Evolutionary conservation across 2,113 vertebrate species (phyloP).

Genomic region (Peromyscus californicus): DNA sequence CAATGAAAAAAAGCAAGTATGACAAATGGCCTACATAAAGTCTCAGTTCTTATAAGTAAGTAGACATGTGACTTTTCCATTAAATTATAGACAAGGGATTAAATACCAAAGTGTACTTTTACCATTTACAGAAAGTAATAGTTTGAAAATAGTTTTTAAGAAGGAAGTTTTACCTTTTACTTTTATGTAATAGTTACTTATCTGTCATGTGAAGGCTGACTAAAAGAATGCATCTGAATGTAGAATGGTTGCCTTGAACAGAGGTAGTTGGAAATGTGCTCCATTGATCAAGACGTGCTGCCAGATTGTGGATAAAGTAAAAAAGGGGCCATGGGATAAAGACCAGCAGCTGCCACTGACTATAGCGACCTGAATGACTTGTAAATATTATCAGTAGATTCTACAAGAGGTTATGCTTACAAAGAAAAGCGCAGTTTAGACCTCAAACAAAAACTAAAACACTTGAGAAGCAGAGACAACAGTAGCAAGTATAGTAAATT

Average conservation of each 20-base stretch:
- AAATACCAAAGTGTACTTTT: conserved; percentile 34
- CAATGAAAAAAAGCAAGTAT: background rate
- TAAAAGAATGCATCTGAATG: background rate
- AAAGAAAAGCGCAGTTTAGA: background rate
- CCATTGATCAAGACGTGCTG: background rate
- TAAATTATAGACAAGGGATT: background rate
- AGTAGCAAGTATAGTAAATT: background rate
- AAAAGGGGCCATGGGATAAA: background rate
- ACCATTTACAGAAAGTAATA: background rate
- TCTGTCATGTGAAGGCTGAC: background rate
- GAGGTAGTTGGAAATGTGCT: background rate
- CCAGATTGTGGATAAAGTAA: background rate
- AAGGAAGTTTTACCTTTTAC: background rate
- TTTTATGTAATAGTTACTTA: background rate
- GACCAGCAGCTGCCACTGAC: background rate
- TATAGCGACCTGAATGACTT: background rate
- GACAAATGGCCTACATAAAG: background rate
- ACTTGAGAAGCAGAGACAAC: background rate
- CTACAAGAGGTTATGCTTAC: background rate
- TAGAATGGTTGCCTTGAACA: background rate
- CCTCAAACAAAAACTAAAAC: background rate
- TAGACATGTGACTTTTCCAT: conserved; percentile 15
- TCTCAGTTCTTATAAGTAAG: background rate
- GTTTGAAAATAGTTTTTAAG: conserved; percentile 22
- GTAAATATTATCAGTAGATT: background rate